Evolutionary conservation across 2,797 vertebrate species (phyloP).

Genomic region (Lemur catta): DNA sequence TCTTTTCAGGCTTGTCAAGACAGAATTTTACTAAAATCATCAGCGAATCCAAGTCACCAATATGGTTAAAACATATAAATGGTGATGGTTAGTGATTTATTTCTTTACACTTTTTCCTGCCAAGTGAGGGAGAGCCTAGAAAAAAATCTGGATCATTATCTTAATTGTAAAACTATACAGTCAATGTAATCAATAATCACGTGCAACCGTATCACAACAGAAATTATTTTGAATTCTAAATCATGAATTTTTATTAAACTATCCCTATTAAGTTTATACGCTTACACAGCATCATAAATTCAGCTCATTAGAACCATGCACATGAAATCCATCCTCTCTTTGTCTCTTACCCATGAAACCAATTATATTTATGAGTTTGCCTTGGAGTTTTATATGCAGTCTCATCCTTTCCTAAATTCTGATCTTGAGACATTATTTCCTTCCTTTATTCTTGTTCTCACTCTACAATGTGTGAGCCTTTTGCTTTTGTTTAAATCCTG

Average conservation of each 20-base stretch:
- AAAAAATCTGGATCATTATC: neutral
- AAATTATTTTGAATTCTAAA: conserved; percentile 49
- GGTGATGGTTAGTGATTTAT: neutral
- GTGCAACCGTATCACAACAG: neutral
- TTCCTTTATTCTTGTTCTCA: neutral
- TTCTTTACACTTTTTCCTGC: neutral
- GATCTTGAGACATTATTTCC: neutral
- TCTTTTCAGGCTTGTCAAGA: neutral
- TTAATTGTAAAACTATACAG: neutral
- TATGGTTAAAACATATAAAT: neutral
- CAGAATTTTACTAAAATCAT: neutral
- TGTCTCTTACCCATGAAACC: neutral
- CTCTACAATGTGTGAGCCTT: neutral
- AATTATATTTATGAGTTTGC: conserved; percentile 17
- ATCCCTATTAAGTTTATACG: conserved; percentile 22
- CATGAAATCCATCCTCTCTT: neutral
- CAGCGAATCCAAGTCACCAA: neutral
- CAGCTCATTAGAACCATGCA: neutral
- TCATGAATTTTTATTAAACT: conserved; percentile 51
- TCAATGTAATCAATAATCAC: conserved; percentile 16
- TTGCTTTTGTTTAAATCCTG: neutral
- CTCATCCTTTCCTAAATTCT: neutral
- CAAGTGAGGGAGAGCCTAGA: neutral
- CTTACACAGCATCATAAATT: conserved; percentile 30
- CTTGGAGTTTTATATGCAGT: neutral